phyloP scores from a whole-genome alignment of 2,113 vertebrate species.

The Acrocephalus arundinaceus region DNA sequence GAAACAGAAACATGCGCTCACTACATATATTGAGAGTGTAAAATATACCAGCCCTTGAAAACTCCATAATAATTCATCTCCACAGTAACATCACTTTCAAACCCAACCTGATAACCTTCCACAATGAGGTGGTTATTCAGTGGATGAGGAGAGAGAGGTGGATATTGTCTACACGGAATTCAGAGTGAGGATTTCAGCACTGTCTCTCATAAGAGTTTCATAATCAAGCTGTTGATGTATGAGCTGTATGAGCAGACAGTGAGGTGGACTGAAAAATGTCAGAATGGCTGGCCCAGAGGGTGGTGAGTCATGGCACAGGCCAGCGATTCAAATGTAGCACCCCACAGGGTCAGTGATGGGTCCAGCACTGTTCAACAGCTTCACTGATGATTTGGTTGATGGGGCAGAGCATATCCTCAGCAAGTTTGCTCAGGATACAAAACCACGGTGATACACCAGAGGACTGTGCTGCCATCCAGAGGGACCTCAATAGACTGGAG shows the following conservation, averaged over 20 bases:
- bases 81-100: neutral
- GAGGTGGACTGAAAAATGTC: neutral
- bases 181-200: neutral
- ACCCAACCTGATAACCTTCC: neutral
- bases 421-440: neutral
- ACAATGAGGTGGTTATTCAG: neutral
- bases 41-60: constrained; percentile 4
- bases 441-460: neutral
- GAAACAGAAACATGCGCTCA: constrained; percentile 60
- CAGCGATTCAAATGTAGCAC: neutral
- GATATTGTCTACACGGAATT: neutral
- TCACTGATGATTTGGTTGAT: neutral
- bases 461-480: neutral
- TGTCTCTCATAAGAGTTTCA: neutral
- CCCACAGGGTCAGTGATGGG: neutral
- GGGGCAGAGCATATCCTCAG: neutral
- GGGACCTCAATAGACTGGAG: neutral
- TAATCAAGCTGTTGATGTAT: neutral
- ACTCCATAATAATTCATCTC: neutral
- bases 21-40: constrained; percentile 18
- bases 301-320: neutral
- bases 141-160: neutral
- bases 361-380: neutral
- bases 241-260: neutral
- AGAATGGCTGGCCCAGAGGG: neutral